Conservation (phyloP, 1,140 invertebrate genomes). For the Papilio dardanus region DNA sequence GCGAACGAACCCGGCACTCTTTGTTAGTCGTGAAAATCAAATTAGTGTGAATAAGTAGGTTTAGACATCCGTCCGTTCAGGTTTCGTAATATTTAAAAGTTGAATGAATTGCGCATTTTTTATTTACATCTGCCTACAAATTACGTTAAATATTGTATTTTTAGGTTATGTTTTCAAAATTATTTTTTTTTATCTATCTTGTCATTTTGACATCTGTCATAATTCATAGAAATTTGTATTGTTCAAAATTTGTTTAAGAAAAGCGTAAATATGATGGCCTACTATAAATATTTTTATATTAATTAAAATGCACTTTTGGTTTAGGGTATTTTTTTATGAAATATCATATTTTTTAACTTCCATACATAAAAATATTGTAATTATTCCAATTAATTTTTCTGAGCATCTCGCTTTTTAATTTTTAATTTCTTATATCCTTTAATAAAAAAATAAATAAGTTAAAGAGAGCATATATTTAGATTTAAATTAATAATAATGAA, state of each 20-base stretch:
- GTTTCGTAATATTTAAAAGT: conserved; percentile 35
- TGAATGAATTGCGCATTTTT: conserved; percentile 3
- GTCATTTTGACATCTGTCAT: neutral
- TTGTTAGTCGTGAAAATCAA: conserved; percentile 17
- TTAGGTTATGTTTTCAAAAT: neutral
- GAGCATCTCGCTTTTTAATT: neutral
- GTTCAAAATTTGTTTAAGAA: neutral
- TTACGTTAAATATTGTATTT: neutral
- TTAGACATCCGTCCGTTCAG: conserved; percentile 62
- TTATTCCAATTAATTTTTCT: neutral
- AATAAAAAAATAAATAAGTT: neutral
- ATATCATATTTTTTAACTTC: neutral
- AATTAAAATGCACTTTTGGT: neutral
- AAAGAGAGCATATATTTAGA: neutral
- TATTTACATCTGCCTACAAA: neutral
- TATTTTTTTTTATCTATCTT: neutral
- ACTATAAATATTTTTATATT: neutral
- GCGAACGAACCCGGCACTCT: conserved; percentile 8
- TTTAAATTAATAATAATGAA: neutral
- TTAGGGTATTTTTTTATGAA: neutral
- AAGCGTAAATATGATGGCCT: neutral
- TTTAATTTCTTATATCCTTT: neutral
- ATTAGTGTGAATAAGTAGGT: conserved; percentile 45
- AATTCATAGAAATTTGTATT: neutral
- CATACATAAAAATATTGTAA: neutral